phyloP scores from a whole-genome alignment of 2,888 invertebrate genomes.

The Tortricodes alternella region DNA sequence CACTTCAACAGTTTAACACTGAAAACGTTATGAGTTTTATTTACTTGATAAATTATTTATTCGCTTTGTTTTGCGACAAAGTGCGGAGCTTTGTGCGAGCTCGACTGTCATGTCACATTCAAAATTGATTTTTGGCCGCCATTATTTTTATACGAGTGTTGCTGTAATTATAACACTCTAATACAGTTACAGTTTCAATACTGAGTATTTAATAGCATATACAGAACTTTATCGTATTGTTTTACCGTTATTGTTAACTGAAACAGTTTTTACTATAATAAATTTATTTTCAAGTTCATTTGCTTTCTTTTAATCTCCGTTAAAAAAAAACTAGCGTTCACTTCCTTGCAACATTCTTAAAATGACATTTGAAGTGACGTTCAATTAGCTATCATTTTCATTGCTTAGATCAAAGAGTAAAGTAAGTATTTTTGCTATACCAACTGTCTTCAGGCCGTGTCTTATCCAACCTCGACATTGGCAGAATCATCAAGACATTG shows the following conservation, averaged over 20 bases:
- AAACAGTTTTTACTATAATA: no score
- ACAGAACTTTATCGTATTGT: background rate
- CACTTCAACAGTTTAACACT: conserved; percentile 8
- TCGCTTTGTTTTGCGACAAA: conserved; percentile 37
- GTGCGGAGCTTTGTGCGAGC: conserved; percentile 35
- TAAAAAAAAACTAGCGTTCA: background rate
- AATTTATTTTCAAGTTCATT: background rate
- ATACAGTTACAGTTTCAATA: background rate
- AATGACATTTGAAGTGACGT: background rate
- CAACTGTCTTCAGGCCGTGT: no score
- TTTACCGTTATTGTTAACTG: background rate
- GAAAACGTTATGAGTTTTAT: conserved; percentile 35
- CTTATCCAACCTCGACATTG: no score
- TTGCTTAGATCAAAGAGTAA: no score
- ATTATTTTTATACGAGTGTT: conserved; percentile 47
- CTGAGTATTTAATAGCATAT: background rate
- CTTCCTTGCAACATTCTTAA: background rate
- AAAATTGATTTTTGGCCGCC: conserved; percentile 81
- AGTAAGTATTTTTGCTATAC: no score
- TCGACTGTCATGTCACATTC: conserved; percentile 54
- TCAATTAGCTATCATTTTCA: background rate
- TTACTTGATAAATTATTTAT: conserved; percentile 46
- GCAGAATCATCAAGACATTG: no score
- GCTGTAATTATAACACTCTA: conserved; percentile 14
- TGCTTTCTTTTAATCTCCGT: background rate